These are phyloP conservation scores for Pocillopora grandis DNA, from an alignment of 92 coral and sea anemone genomes.

Conservation along the genomic window DNA sequence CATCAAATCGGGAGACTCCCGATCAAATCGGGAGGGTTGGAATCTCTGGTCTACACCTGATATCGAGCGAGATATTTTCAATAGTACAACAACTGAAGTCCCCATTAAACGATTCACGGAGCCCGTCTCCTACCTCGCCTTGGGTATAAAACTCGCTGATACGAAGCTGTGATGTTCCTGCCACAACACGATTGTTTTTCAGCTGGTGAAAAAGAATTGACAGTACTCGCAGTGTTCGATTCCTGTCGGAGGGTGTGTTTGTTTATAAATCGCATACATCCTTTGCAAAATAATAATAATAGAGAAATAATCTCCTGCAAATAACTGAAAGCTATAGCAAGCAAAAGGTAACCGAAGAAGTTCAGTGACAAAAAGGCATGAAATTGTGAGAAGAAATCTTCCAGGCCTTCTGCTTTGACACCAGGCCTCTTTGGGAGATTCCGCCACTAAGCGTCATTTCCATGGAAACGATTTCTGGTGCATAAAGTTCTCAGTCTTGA, in stretches of 20 bases:
- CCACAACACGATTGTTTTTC: constrained; percentile 89
- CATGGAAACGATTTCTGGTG: constrained; percentile 3
- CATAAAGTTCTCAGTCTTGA: too few species aligned
- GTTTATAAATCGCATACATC: constrained; percentile 96
- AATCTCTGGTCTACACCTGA: too few species aligned
- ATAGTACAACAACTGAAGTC: too few species aligned
- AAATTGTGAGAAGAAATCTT: not conserved
- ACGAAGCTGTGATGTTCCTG: constrained; percentile 87
- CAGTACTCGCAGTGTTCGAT: constrained; percentile 89
- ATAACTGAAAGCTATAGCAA: too few species aligned
- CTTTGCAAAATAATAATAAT: not conserved
- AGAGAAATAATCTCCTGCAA: too few species aligned
- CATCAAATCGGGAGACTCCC: too few species aligned
- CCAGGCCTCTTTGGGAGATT: constrained; percentile 13
- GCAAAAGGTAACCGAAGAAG: too few species aligned
- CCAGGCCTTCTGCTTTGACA: constrained; percentile 24
- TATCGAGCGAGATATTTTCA: too few species aligned
- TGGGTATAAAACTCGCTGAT: constrained; percentile 77
- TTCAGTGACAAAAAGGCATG: too few species aligned
- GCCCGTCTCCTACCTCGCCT: constrained; percentile 63
- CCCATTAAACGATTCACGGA: too few species aligned
- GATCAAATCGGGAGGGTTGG: too few species aligned
- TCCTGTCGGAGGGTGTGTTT: constrained; percentile 93
- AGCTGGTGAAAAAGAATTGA: constrained; percentile 70
- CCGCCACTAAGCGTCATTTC: constrained; percentile 15